Evolutionary conservation across 2,888 invertebrate species (phyloP), one percentile per base, ranked within the genome.

Genomic region (Trichacis sp.): DNA sequence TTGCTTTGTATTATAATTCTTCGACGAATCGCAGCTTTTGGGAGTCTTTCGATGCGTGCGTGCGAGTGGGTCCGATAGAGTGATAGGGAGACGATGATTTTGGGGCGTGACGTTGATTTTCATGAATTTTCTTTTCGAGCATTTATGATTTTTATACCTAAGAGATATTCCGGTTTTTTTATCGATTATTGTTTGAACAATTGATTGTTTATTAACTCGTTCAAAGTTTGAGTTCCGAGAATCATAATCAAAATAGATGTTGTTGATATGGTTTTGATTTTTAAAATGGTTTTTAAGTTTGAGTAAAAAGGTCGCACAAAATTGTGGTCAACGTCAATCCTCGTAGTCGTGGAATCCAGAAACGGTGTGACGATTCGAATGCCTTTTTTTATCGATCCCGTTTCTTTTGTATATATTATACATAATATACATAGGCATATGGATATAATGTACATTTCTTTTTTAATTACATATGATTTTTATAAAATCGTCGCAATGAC

Each of bases 1-100:
- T 88, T 88, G 88, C 87, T 88, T 87, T 87, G 87, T 87, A 87
- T 85, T 84, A 87, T 87, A 87, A 85, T 80, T 77, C 79, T 77
- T 78, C 77, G 80, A 79, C 74, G 74, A 78, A 78, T 76, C 71
- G 80, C 80, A 81, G 78, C 79, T 82, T 81, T 81, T 77, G 73
- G 75, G 73, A 76, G 59, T 72, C 67, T 53, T 69, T 68, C 53
- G 46, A 42, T 42, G 53, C 15, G 64, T 49, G 49, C 51, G 63
- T 52, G 36, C 29, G 54, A 49, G 51, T 53, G 54, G 24, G 30
- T 11, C 36, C 24, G 49, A 53, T n/a, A n/a, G 64, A 42, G 47
- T 58, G 47, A 62, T 61, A 53, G 53, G 76, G 70, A 76, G 72
- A 56, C 47, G 51, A 68, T 65, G 64, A 57, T 71, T 73, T 72